Conservation (phyloP, 2,797 vertebrate genomes). For the Neosalanx taihuensis region DNA sequence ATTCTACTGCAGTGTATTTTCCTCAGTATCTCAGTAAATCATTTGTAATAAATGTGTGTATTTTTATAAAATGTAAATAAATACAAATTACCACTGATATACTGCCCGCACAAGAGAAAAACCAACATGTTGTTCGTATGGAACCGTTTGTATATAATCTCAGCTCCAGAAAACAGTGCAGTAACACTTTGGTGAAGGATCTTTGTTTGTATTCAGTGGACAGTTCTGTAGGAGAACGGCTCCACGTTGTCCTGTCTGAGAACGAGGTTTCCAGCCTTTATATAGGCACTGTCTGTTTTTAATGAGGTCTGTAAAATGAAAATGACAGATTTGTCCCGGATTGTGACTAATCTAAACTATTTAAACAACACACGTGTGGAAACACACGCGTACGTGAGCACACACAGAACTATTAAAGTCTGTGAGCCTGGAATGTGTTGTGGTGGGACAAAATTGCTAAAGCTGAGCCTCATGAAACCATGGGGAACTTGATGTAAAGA, state of each 20-base stretch:
- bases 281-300: conserved; percentile 19
- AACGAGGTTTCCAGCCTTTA: background rate
- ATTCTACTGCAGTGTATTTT: no score
- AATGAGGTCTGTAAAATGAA: conserved; percentile 40
- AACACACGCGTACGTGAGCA: conserved; percentile 2
- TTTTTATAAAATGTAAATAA: no score
- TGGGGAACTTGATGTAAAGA: background rate
- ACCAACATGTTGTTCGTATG: no score
- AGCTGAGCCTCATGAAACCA: background rate
- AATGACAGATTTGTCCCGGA: conserved; percentile 38
- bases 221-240: background rate
- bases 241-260: background rate
- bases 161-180: no score
- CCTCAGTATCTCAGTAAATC: no score
- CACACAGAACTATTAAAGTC: conserved; percentile 20
- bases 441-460: background rate
- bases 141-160: no score
- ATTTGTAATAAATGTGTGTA: no score
- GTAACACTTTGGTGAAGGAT: no score
- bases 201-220: background rate
- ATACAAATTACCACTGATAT: no score
- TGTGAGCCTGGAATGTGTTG: conserved; percentile 4
- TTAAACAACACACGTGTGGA: conserved; percentile 7
- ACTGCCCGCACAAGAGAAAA: no score
- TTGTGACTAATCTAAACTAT: conserved; percentile 36